These are phyloP conservation scores for Diabrotica virgifera DNA, from an alignment of 1,140 invertebrate species.

Conservation along the genomic window DNA sequence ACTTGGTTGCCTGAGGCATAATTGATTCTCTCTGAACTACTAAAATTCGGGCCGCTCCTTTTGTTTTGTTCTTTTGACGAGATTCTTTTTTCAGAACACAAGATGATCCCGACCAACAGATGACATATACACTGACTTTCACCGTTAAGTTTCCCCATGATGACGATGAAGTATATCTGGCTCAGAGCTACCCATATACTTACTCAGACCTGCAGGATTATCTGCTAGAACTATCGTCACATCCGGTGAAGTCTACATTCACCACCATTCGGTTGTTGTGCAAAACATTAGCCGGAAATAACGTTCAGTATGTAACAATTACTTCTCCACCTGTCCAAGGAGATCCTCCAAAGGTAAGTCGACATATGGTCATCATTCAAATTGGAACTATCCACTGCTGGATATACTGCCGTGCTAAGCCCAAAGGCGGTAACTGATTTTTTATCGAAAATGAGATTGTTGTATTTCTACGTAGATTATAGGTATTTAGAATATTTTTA, in stretches of 20 bases:
- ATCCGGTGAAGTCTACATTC: conserved; percentile 76
- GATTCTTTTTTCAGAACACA: conserved; percentile 37
- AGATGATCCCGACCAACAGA: conserved; percentile 43
- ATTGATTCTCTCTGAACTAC: too few relatives aligned
- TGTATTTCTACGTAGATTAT: too few relatives aligned
- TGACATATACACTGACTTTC: conserved; percentile 86
- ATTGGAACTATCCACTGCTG: too few relatives aligned
- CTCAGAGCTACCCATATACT: conserved; percentile 96
- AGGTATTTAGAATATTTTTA: too few relatives aligned
- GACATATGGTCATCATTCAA: too few relatives aligned
- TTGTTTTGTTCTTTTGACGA: too few relatives aligned
- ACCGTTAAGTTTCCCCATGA: conserved; percentile 88
- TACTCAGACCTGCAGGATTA: conserved; percentile 84
- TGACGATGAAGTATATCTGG: conserved; percentile 89
- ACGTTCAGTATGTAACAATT: conserved; percentile 89
- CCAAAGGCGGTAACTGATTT: too few relatives aligned
- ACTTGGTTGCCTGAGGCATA: too few relatives aligned
- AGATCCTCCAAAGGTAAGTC: conserved; percentile 21
- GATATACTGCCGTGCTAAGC: too few relatives aligned
- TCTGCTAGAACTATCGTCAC: conserved; percentile 63
- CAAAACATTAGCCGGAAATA: conserved; percentile 84
- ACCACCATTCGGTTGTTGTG: conserved; percentile 79
- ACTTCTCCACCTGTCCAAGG: conserved; percentile 58
- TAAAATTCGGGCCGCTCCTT: too few relatives aligned
- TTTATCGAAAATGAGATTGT: too few relatives aligned